Evolutionary conservation across 2,888 invertebrate genomes (phyloP).

Genomic region (Serrognathus titanus): DNA sequence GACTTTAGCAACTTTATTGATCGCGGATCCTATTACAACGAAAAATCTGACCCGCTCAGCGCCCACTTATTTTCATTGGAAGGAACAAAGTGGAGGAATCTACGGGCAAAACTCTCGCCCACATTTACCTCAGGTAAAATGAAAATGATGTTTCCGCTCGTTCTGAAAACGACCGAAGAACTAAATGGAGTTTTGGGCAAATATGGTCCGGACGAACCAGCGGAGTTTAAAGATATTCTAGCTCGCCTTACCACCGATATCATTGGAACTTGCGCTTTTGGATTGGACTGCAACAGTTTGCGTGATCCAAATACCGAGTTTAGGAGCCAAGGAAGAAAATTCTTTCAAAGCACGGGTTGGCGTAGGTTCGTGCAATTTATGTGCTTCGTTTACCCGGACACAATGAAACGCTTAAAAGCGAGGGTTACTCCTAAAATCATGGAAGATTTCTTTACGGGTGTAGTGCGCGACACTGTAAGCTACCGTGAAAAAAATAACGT

Average conservation of each 20-base stretch:
- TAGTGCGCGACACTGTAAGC: constrained; percentile 32
- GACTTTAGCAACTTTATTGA: constrained; percentile 60
- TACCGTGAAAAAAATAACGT: constrained; percentile 20
- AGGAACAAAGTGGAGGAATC: constrained; percentile 57
- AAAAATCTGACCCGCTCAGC: constrained; percentile 55
- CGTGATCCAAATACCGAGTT: constrained; percentile 2
- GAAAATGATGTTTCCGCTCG: constrained; percentile 3
- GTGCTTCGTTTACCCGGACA: constrained; percentile 20
- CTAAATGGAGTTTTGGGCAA: background rate
- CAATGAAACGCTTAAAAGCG: constrained; percentile 22
- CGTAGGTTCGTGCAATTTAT: constrained; percentile 5
- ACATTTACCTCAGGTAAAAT: constrained; percentile 24
- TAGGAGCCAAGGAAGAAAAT: background rate
- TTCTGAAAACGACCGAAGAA: background rate
- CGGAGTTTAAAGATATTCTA: constrained; percentile 3
- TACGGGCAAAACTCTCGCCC: constrained; percentile 19
- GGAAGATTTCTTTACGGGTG: constrained; percentile 32
- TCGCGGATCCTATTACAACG: constrained; percentile 56
- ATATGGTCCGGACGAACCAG: background rate
- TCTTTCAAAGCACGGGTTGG: background rate
- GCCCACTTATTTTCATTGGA: constrained; percentile 55
- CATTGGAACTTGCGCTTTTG: constrained; percentile 6
- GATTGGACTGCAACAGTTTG: constrained; percentile 3
- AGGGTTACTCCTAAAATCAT: constrained; percentile 25
- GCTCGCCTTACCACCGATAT: constrained; percentile 4